Conservation (phyloP, 2,888 invertebrate species). For the Pemphredon lugubris region DNA sequence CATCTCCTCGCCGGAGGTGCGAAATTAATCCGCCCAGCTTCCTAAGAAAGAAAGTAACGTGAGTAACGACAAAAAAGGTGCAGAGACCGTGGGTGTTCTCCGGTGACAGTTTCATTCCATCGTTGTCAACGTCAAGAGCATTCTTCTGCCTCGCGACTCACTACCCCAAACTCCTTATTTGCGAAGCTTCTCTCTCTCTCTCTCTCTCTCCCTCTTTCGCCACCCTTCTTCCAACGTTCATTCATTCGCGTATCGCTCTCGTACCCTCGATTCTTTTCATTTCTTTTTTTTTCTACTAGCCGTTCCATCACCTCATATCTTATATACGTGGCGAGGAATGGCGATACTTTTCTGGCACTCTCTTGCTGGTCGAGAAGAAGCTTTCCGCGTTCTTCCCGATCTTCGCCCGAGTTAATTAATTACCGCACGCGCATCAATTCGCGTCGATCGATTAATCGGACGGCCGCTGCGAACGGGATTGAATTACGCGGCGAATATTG, state of each 20-base stretch:
- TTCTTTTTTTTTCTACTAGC: constrained; percentile 42
- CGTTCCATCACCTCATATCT: constrained; percentile 40
- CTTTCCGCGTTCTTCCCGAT: not conserved
- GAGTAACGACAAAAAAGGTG: constrained; percentile 40
- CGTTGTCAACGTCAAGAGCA: constrained; percentile 69
- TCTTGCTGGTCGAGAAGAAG: constrained; percentile 36
- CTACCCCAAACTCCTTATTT: constrained; percentile 64
- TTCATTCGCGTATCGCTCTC: constrained; percentile 56
- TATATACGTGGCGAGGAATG: constrained; percentile 25
- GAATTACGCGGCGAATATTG: too few relatives aligned
- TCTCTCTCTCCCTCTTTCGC: constrained; percentile 42
- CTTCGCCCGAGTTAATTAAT: not conserved
- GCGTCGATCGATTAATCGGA: too few relatives aligned
- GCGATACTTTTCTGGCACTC: constrained; percentile 57
- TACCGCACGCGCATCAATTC: too few relatives aligned
- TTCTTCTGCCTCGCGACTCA: constrained; percentile 70
- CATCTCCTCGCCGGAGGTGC: constrained; percentile 37
- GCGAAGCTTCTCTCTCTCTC: constrained; percentile 45
- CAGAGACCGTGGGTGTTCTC: constrained; percentile 37
- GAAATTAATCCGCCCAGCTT: constrained; percentile 55
- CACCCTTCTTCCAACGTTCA: constrained; percentile 38
- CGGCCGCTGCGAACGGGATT: too few relatives aligned
- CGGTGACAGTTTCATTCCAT: constrained; percentile 68
- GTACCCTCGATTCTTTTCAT: constrained; percentile 31
- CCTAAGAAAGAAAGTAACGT: constrained; percentile 33